A percentile compares a stretch with the other conserved stretches of the same genome.
Conservation (phyloP, 2,797 vertebrate genomes). For the Mastacembelus armatus region DNA sequence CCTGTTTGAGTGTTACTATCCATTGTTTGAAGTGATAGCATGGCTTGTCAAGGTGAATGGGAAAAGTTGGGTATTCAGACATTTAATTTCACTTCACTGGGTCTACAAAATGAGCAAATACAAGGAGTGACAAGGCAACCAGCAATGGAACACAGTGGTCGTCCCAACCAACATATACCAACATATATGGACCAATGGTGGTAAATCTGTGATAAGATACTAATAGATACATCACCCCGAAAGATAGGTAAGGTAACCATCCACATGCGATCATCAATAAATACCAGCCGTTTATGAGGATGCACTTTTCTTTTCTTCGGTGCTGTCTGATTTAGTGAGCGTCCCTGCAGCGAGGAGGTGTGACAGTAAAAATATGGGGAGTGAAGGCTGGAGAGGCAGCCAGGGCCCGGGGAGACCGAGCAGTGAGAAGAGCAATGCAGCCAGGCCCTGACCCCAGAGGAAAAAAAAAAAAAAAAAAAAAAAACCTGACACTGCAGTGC, state of each 20-base stretch:
- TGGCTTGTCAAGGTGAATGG: too few relatives aligned
- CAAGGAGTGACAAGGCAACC: neutral
- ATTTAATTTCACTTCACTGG: too few relatives aligned
- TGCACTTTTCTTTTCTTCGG: slow-evolving; percentile 17
- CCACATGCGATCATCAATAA: neutral
- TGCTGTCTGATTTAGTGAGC: neutral
- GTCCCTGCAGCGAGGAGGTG: slow-evolving; percentile 25
- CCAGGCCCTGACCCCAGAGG: slow-evolving; percentile 37
- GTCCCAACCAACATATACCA: too few relatives aligned
- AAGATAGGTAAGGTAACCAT: neutral
- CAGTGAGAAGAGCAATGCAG: slow-evolving; percentile 60
- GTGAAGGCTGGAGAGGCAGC: slow-evolving; percentile 38
- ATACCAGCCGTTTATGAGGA: neutral
- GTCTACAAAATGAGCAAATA: neutral
- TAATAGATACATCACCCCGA: neutral
- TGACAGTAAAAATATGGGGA: slow-evolving; percentile 28
- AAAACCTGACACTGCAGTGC: slow-evolving; percentile 17
- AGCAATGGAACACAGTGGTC: too few relatives aligned
- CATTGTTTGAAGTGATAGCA: too few relatives aligned
- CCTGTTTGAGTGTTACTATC: too few relatives aligned
- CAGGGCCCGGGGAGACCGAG: slow-evolving; percentile 40
- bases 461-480: neutral
- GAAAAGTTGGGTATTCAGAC: too few relatives aligned
- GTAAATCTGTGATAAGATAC: neutral
- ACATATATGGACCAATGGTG: too few relatives aligned